Percentiles rank a stretch among this genome's conserved stretches.
Conservation (phyloP, 2,113 vertebrate genomes). For the Peucedramus taeniatus region DNA sequence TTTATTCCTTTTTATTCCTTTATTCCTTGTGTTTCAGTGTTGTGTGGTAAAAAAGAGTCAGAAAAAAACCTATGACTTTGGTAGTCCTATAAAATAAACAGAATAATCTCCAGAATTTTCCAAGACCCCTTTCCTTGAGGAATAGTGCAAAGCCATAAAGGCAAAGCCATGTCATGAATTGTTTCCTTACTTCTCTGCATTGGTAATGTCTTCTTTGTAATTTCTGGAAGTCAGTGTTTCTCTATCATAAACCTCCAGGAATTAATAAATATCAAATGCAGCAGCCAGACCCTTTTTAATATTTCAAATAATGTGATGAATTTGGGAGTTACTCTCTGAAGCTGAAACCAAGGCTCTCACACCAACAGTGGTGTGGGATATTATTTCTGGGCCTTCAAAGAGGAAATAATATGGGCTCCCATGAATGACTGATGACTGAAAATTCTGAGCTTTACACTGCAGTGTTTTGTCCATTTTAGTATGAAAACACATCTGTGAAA, state of each 20-base stretch:
- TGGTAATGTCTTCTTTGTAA: background rate
- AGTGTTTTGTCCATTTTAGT: background rate
- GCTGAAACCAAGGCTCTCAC: background rate
- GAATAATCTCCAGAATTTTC: background rate
- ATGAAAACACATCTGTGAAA: background rate
- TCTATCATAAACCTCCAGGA: background rate
- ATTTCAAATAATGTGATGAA: background rate
- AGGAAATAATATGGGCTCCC: background rate
- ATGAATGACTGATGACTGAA: background rate
- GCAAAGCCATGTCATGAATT: background rate
- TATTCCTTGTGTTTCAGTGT: slow-evolving; percentile 4
- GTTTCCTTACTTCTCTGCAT: background rate
- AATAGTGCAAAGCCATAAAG: background rate
- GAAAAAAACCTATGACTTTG: background rate
- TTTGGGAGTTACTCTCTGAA: background rate
- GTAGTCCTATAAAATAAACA: background rate
- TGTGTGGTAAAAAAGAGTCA: background rate
- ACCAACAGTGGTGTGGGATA: background rate
- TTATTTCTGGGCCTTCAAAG: background rate
- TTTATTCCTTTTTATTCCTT: slow-evolving; percentile 28
- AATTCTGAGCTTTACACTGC: background rate
- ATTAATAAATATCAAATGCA: background rate
- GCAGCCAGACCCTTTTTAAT: background rate
- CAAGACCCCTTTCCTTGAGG: background rate
- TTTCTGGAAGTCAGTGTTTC: background rate